Evolutionary conservation across 2,797 vertebrate genomes (phyloP), one percentile per base, ranked within the genome.

Genomic region (Labroides dimidiatus): DNA sequence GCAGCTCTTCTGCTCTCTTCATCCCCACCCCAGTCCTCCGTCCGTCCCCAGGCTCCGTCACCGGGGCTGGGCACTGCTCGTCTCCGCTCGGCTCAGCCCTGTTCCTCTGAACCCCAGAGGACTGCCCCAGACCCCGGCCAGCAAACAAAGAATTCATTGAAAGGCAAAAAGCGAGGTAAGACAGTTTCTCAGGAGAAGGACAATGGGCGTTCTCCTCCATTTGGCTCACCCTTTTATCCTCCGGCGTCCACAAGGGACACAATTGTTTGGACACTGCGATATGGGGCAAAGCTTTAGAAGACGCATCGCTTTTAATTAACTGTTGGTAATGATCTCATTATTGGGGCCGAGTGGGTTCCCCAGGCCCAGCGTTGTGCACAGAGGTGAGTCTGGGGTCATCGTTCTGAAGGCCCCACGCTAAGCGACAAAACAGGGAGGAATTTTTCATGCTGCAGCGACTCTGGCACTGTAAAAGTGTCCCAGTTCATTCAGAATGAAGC

Each of bases 291-390:
- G 87, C 90, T 93, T 92, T 78, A 91, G 90, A 90, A 91, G 92
- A 94, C 81, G 89, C 91, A 93, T 93, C 90, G 86, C 86, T 90
- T 93, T 94, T 94, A 93, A 94, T 94, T 94, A 94, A 93, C 91
- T 93, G 91, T 85, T 91, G 92, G 91, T 94, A 94, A 94, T 93
- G 92, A 94, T 94, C 93, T 94, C 94, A 94, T 94, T 94, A 94
- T 84, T 85, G 85, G 80, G 87, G 78, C 82, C 56, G 84, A 89
- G 86, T 41, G 71, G 75, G 76, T 75, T 89, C 74, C 82, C 78
- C 36, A 70, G 56, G 68, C 73, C 76, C 85, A 77, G 82, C 69
- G 60, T 53, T 85, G 77, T 51, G 64, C 73, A 52, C 69, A 83
- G 92, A 90, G 93, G 89, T 94, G 87, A 94, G 89, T 90, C 84